These are phyloP conservation scores for Desmodus rotundus DNA, from an alignment of 2,113 vertebrate genomes.

Conservation along the genomic window DNA sequence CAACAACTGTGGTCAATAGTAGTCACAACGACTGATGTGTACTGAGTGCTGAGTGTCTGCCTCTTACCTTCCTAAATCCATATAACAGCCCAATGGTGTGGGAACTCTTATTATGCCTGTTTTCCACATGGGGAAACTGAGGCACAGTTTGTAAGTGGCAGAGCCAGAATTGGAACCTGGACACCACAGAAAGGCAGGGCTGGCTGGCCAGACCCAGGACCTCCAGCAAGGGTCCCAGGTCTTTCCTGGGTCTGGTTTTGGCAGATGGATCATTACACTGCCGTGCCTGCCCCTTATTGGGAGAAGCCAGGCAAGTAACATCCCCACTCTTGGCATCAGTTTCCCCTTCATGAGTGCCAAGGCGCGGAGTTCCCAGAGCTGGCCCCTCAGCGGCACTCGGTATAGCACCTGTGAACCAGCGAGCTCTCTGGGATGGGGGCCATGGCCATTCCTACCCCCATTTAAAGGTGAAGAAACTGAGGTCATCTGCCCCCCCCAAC, in stretches of 20 bases:
- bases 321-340: slow-evolving; percentile 14
- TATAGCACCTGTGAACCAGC: background rate
- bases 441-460: background rate
- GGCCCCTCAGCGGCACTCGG: background rate
- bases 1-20: too few species aligned
- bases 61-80: background rate
- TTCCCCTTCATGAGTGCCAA: background rate
- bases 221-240: background rate
- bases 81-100: background rate
- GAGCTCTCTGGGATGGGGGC: background rate
- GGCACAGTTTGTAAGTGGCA: background rate
- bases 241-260: background rate
- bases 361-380: background rate
- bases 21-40: background rate
- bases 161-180: too few species aligned
- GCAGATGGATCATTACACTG: background rate
- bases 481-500: background rate
- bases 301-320: background rate
- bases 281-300: background rate
- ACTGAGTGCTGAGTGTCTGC: background rate
- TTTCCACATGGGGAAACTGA: slow-evolving; percentile 40
- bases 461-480: background rate
- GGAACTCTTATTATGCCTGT: background rate
- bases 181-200: background rate
- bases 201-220: background rate